Evolutionary conservation across 2,797 vertebrate genomes (phyloP).

Genomic region (Catamblyrhynchus diadema): DNA sequence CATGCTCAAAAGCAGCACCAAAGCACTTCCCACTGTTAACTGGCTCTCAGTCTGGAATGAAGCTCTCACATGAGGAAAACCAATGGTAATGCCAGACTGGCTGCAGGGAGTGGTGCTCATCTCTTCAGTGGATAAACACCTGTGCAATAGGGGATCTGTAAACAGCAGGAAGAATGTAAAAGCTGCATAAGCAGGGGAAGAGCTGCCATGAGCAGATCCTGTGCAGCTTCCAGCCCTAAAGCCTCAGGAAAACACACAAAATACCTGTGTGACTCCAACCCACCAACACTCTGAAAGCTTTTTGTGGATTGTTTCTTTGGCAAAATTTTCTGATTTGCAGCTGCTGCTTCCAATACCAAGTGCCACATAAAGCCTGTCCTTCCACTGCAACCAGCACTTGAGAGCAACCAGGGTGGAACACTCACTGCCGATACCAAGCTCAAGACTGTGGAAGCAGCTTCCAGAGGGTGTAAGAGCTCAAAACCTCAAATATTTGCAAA

Average conservation of each 20-base stretch:
- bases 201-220: background rate
- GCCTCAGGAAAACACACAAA: background rate
- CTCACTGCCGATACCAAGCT: background rate
- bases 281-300: background rate
- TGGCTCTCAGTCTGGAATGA: background rate
- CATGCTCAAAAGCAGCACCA: background rate
- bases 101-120: background rate
- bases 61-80: background rate
- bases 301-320: background rate
- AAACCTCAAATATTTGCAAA: background rate
- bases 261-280: background rate
- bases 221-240: background rate
- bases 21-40: background rate
- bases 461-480: background rate
- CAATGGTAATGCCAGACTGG: no score
- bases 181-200: background rate
- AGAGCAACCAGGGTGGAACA: background rate
- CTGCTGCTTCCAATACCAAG: background rate
- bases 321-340: background rate
- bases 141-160: background rate
- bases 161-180: background rate
- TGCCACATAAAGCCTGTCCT: background rate
- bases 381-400: background rate
- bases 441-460: background rate
- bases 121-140: background rate